Conservation (phyloP, 2,888 invertebrate species). For the Eristalis tenax region DNA sequence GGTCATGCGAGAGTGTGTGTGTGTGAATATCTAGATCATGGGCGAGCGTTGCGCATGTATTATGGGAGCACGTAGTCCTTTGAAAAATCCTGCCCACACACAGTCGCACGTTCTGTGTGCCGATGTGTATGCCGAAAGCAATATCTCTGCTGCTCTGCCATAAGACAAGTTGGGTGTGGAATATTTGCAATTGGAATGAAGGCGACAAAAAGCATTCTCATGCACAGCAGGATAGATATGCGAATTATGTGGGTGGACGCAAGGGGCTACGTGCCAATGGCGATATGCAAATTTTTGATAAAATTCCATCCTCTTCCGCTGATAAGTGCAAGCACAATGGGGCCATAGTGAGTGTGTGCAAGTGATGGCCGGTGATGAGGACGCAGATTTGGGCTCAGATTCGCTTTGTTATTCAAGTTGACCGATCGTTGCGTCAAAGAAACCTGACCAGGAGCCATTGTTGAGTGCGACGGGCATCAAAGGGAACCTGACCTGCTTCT, state of each 20-base stretch:
- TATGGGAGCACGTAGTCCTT: constrained; percentile 11
- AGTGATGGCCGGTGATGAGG: background rate
- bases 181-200: constrained; percentile 21
- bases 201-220: constrained; percentile 4
- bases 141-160: background rate
- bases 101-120: background rate
- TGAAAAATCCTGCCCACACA: background rate
- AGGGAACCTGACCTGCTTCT: background rate
- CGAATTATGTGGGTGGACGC: constrained; percentile 1
- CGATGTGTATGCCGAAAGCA: constrained; percentile 13
- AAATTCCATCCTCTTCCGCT: background rate
- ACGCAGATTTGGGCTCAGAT: background rate
- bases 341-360: background rate
- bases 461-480: background rate
- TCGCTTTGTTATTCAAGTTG: background rate
- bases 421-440: background rate
- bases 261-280: background rate
- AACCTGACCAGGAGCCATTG: background rate
- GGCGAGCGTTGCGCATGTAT: constrained; percentile 36
- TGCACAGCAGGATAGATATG: background rate
- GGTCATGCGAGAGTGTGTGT: too few species aligned
- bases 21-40: constrained; percentile 45
- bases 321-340: background rate
- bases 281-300: background rate
- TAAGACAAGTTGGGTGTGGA: background rate